Percentiles rank a stretch among this genome's conserved stretches.
phyloP scores from a whole-genome alignment of 2,113 vertebrate genomes.

The Paracanthobrama guichenoti region DNA sequence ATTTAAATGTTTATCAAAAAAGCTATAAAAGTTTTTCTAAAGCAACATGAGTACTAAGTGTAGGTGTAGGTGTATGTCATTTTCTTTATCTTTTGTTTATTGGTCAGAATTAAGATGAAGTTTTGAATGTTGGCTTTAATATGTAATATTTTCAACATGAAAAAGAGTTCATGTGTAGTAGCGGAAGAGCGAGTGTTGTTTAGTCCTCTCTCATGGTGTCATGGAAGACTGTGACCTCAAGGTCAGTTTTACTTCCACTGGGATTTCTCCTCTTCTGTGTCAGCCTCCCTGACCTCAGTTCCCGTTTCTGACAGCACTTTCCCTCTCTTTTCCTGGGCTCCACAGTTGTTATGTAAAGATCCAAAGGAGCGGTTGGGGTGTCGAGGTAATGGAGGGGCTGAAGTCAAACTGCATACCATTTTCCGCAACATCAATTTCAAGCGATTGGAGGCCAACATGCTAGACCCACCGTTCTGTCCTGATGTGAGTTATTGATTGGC shows the following conservation, averaged over 20 bases:
- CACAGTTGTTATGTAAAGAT: constrained; percentile 85
- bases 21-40: too few relatives aligned
- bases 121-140: not conserved
- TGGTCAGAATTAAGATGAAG: not conserved
- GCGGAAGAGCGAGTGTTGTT: not conserved
- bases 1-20: not conserved
- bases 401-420: constrained; percentile 80
- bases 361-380: constrained; percentile 83
- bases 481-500: constrained; percentile 75
- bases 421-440: constrained; percentile 88
- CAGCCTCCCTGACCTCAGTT: not conserved
- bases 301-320: constrained; percentile 3
- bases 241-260: constrained; percentile 22
- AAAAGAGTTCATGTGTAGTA: not conserved
- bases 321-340: constrained; percentile 1
- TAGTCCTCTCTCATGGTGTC: not conserved
- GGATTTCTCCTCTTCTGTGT: constrained; percentile 14
- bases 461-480: constrained; percentile 82
- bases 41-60: too few relatives aligned
- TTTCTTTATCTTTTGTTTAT: not conserved
- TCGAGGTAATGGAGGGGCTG: constrained; percentile 64
- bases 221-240: constrained; percentile 22
- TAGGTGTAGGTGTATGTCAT: too few relatives aligned
- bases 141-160: not conserved
- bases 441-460: constrained; percentile 83